phyloP scores from a whole-genome alignment of 1,140 invertebrate genomes.

The Procambarus clarkii region DNA sequence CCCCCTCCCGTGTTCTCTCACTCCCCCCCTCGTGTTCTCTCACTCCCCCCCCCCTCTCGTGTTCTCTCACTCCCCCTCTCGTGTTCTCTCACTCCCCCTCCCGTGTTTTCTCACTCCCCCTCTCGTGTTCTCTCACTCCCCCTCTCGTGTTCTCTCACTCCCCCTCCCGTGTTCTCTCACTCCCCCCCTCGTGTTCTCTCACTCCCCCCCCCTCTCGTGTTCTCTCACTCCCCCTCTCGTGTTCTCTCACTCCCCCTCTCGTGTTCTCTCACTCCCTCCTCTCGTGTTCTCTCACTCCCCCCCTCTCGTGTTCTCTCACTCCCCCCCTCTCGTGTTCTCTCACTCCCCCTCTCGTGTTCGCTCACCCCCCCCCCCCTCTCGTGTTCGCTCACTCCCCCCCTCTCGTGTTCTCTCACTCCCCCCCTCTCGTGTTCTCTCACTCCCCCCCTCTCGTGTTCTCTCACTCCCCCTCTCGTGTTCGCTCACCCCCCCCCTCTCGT shows the following conservation, averaged over 20 bases:
- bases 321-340: background rate
- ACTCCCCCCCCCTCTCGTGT: background rate
- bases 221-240: background rate
- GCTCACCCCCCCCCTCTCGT: too few species aligned
- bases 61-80: background rate
- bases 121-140: background rate
- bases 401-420: background rate
- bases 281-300: too few species aligned
- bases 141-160: background rate
- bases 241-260: background rate
- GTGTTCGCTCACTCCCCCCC: too few species aligned
- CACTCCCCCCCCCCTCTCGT: background rate
- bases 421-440: background rate
- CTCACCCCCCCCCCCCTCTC: too few species aligned
- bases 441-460: background rate
- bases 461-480: too few species aligned
- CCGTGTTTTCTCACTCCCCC: too few species aligned
- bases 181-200: too few species aligned
- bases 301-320: background rate
- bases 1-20: background rate
- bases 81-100: too few species aligned
- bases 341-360: too few species aligned
- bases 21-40: background rate
- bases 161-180: too few species aligned
- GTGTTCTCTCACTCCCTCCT: background rate